Evolutionary conservation across 2,888 invertebrate genomes (phyloP), one percentile per base, ranked within the genome.

Genomic region (Napeogenes sylphis): DNA sequence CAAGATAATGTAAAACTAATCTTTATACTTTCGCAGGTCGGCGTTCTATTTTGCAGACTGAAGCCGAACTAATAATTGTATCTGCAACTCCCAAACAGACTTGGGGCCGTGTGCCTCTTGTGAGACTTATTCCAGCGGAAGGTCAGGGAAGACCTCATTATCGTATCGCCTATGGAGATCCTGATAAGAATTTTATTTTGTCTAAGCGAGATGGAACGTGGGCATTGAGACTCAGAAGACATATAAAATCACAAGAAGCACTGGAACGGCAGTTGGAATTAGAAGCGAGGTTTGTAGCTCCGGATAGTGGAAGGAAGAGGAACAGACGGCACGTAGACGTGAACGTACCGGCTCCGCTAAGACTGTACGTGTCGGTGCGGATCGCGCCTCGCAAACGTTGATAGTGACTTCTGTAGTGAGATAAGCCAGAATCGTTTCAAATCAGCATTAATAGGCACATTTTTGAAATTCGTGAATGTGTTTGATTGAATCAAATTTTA

Each of bases 121-220:
- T 90, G 67, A 82, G 87, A 0, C 76, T 90, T 55, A 66, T 88
- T 58, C 85, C 89, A 4, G 86, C 90, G 0, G 82, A 71, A 66
- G 86, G 78, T 56, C 78, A 77, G 35, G 84, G 81, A n/a, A 74
- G 77, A 2, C 68, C 89, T 2, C 90, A 89, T 79, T 90, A 90
- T 76, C 75, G 85, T 45, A 64, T 90, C 62, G 85, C 84, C 0
- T 88, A 87, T 75, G 88, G 88, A 0, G 84, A 89, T 75, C 71
- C 67, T 4, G 62, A 70, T 51, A 72, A 73, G 10, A 74, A 80
- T 75, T 90, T 90, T 76, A 68, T 83, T 13, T 78, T 90, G 12
- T 79, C 79, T 70, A 84, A 84, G 68, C 75, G 85, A 0, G 87
- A 88, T 68, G 90, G 90, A 47, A 75, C 81, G 2, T 89, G 90